Evolutionary conservation across 2,113 vertebrate genomes (phyloP).

Genomic region (human (Homo sapiens)): DNA sequence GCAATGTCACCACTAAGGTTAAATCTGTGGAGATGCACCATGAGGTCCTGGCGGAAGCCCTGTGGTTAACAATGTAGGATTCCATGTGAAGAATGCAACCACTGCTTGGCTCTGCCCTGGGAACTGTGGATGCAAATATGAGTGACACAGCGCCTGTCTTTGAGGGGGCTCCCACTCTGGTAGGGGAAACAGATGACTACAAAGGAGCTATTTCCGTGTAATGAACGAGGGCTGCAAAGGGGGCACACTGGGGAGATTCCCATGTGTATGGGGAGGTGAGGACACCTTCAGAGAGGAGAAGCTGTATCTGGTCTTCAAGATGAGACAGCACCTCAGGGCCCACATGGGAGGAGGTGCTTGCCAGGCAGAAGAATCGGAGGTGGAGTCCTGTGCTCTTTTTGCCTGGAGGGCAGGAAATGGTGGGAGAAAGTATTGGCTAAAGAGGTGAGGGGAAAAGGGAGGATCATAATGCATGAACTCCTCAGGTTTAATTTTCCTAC

Average conservation of each 20-base stretch:
- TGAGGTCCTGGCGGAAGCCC: slow-evolving; percentile 30
- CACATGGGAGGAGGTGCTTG: fast-evolving
- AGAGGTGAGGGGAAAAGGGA: not conserved
- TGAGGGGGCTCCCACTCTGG: not conserved
- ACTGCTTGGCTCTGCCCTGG: no score
- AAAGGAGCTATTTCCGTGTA: not conserved
- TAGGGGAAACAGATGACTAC: not conserved
- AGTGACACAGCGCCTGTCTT: no score
- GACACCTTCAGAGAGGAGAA: not conserved
- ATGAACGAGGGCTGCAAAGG: not conserved
- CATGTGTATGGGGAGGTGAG: not conserved
- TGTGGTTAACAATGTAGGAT: slow-evolving; percentile 39
- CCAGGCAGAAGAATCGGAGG: not conserved
- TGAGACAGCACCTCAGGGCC: not conserved
- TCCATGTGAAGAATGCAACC: not conserved
- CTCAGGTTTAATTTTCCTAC: slow-evolving; percentile 8
- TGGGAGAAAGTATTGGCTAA: not conserved
- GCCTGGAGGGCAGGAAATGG: not conserved
- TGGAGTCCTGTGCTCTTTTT: not conserved
- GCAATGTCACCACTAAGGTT: slow-evolving; percentile 58
- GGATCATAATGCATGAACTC: not conserved
- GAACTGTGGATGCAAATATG: no score
- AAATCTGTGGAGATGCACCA: slow-evolving; percentile 40
- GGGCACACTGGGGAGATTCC: not conserved
- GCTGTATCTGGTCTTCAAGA: not conserved